Base-by-base conservation (phyloP, 2,888 invertebrate species). In the Cryptophagus acutangulus region DNA sequence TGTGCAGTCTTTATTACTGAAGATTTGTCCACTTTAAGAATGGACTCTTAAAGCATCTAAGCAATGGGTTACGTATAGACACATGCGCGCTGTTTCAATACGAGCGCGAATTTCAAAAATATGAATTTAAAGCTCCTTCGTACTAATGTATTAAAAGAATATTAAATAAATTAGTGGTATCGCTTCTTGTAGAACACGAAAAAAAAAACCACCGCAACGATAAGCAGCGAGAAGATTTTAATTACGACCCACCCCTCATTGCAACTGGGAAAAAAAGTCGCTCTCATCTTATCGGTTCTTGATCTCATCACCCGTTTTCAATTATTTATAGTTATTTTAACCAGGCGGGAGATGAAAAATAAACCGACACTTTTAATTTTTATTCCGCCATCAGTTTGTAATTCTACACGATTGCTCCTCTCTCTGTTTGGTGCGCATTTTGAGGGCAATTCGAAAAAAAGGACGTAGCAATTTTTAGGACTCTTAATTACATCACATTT, bases 271-370 rank as follows among this genome's bases (percentile, higher is more conserved):
- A 52, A 57, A 58, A 59, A 51, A 47, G 47, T 49, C 48, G 51
- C 54, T 48, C 49, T 52, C 54, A 55, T 58, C 61, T 61, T 61
- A 59, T 59, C 56, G 52, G 54, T 53, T 55, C 42, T 50, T 55
- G 61, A 61, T 61, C 61, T 59, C 60, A 62, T 62, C 62, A 59
- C 58, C 53, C 59, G 62, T 59, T 62, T 61, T 65, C 62, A 65
- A 65, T 66, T 65, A 66, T 66, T 66, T 66, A 66, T 65, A 63
- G 65, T 63, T 65, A 61, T 62, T 63, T 61, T 59, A 61, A 58
- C 54, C 57, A 58, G 48, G 58, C 55, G 53, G 55, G 55, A 55
- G 58, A 62, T 59, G 63, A 61, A 61, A 61, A 63, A 63, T 61
- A 58, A 61, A 61, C 59, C 57, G 53, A 51, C 57, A 48, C 55